Percentiles rank a stretch among this genome's conserved stretches.
phyloP scores from a whole-genome alignment of 2,888 invertebrate genomes.

The Peribatodes rhomboidaria region DNA sequence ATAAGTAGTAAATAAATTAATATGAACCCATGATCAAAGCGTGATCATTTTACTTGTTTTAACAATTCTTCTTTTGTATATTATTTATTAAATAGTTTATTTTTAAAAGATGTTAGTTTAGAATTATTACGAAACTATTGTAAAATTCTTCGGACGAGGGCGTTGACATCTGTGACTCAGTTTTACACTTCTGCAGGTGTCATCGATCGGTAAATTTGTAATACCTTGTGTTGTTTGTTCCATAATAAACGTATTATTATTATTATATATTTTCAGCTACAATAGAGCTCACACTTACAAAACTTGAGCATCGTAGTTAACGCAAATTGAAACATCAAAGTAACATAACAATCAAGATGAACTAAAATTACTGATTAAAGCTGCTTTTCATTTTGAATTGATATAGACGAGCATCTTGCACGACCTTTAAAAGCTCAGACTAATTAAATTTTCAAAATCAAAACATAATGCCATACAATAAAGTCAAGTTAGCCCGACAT shows the following conservation, averaged over 20 bases:
- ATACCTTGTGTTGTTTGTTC: too few species aligned
- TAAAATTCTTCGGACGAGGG: too few species aligned
- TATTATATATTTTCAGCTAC: neutral
- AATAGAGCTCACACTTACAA: neutral
- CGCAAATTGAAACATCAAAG: conserved; percentile 3
- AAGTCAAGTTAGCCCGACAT: neutral
- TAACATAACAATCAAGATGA: neutral
- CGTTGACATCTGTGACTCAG: too few species aligned
- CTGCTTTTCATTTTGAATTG: neutral
- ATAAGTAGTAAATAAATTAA: neutral
- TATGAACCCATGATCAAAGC: neutral
- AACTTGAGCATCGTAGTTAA: neutral
- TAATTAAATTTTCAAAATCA: neutral
- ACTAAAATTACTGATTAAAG: neutral
- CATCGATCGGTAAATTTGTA: too few species aligned
- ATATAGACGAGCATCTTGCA: neutral
- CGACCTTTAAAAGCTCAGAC: neutral
- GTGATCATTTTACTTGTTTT: too few species aligned
- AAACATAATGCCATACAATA: too few species aligned
- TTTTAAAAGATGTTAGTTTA: too few species aligned
- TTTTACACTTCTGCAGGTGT: too few species aligned
- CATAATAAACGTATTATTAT: too few species aligned
- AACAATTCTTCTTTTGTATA: too few species aligned
- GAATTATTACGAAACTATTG: too few species aligned
- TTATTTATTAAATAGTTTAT: too few species aligned